phyloP scores from a whole-genome alignment of 2,113 vertebrate genomes.

The Rallus limicola region DNA sequence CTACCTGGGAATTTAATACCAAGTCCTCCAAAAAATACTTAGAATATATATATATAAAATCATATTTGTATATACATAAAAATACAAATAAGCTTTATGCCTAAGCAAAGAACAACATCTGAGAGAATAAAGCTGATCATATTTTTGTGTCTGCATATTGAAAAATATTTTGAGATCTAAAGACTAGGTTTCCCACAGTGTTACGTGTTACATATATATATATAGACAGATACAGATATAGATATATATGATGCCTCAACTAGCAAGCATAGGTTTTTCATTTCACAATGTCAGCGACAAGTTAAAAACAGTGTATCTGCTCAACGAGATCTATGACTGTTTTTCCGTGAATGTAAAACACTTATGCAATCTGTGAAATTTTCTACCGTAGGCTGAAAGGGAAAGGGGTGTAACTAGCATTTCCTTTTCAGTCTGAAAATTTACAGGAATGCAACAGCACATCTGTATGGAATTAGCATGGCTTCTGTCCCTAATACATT shows the following conservation, averaged over 20 bases:
- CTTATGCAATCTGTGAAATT: slow-evolving; percentile 57
- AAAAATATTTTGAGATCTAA: background rate
- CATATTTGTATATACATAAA: background rate
- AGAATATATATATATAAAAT: background rate
- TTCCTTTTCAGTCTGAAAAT: slow-evolving; percentile 81
- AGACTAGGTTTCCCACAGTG: background rate
- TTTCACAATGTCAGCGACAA: background rate
- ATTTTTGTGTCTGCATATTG: background rate
- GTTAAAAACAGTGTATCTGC: background rate
- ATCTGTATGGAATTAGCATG: slow-evolving; percentile 80
- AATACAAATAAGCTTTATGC: background rate
- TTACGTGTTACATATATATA: background rate
- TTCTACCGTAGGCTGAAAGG: slow-evolving; percentile 53
- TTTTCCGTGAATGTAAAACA: slow-evolving; percentile 40
- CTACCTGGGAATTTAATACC: background rate
- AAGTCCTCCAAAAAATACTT: background rate
- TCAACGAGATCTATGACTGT: background rate
- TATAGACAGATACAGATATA: too few relatives aligned
- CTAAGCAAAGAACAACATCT: background rate
- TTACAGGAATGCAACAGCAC: slow-evolving; percentile 78
- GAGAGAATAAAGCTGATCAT: background rate
- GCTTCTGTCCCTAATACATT: slow-evolving; percentile 56
- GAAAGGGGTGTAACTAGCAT: slow-evolving; percentile 75
- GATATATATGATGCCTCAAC: background rate
- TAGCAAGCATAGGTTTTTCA: background rate